Evolutionary conservation across 1,140 invertebrate genomes (phyloP), one percentile per base, ranked within the genome.

Genomic region (Notospermus geniculatus): DNA sequence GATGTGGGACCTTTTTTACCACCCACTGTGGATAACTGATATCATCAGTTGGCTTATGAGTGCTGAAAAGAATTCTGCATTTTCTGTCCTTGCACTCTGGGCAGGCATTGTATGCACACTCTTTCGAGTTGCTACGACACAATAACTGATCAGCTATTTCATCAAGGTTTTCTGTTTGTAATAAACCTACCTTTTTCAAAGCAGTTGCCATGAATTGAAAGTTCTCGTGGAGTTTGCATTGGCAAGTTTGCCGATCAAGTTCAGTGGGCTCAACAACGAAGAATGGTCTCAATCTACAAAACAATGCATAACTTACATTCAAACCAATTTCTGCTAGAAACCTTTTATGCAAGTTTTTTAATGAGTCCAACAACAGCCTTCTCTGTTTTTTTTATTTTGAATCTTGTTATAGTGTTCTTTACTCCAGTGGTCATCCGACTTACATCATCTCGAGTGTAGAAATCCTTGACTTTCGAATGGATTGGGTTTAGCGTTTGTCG

Each of bases 71-170:
- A 25, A 58, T 25, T 27, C 7, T 1, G 11, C 46, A 41, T 57
- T 55, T 27, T 54, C 60, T 63, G 29, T 63, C 23, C 30, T 54
- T 41, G 61, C 65, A 69, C 60, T 46, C 57, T 22, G 45, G 19
- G 53, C 67, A 71, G 13, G 43, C 17, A 13, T 57, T 52, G 56
- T 64, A 69, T 64, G 68, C 63, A 39, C 67, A 69, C 17, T 15
- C 30, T 46, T 64, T 59, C 1, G 53, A 13, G 13, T 60, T 23
- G 27, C n/a, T 54, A 19, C 27, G 22, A 58, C 60, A 68, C n/a
- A 63, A 55, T 52, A 58, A 9, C 30, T 52, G 13, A 17, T 59
- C 22, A 29, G 58, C n/a, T 13, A 60, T 25, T 22, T 13, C 22
- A 30, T 54, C 41, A 22, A 63, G 13, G n/a, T 60, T 45, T 23